Conservation (phyloP, 2,888 invertebrate species). For the Synanthedon andrenaeformis region DNA sequence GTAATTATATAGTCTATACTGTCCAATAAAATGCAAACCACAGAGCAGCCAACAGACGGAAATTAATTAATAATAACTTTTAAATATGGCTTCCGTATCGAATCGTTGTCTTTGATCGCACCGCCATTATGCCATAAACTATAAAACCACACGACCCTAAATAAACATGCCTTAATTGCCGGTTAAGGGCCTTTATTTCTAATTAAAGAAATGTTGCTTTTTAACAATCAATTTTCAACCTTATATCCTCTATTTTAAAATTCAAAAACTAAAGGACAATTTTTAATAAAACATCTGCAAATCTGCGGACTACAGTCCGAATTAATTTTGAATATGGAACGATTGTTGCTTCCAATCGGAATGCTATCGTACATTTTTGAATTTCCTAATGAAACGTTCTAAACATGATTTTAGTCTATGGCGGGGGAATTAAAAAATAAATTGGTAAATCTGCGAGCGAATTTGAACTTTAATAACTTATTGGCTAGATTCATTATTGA, state of each 20-base stretch:
- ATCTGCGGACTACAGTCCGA: neutral
- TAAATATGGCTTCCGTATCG: constrained; percentile 11
- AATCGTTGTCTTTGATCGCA: constrained; percentile 10
- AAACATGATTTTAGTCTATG: constrained; percentile 2
- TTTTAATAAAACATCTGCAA: neutral
- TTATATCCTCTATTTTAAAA: neutral
- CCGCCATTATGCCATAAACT: constrained; percentile 8
- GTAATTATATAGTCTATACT: no score
- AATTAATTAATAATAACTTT: neutral
- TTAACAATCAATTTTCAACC: neutral
- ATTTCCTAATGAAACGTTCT: constrained; percentile 5
- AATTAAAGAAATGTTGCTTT: constrained; percentile 7
- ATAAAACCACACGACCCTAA: constrained; percentile 13
- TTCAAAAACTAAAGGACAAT: neutral
- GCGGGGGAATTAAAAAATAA: constrained; percentile 14
- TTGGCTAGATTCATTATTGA: constrained; percentile 6
- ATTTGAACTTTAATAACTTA: constrained; percentile 4
- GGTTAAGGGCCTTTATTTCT: constrained; percentile 14
- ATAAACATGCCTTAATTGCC: constrained; percentile 22
- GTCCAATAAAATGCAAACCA: neutral
- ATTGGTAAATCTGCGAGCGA: constrained; percentile 1
- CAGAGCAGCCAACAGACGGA: neutral
- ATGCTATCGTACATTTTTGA: neutral
- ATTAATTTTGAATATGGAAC: neutral
- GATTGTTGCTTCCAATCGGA: neutral